Base-by-base conservation (phyloP, 1,140 invertebrate genomes). In the Hyphantria cunea region DNA sequence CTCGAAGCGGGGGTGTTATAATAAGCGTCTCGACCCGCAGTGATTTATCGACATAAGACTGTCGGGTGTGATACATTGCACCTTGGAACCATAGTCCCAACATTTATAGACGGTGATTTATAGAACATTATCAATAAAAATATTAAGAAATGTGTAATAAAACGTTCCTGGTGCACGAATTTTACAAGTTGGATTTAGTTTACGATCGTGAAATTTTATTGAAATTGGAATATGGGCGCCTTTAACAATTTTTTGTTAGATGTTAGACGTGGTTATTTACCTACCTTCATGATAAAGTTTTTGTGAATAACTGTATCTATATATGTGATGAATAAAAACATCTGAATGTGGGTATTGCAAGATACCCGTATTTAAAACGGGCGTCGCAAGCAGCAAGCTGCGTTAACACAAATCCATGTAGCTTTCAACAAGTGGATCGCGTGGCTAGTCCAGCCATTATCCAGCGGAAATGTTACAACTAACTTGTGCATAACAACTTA, bases 11-110 rank as follows among this genome's bases (percentile, higher is more conserved):
- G 61, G 62, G 67, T 55, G 59, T 60, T 72, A 71, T 76, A 79
- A 79, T 74, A 76, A 74, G 67, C 70, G 58, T 55, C 54, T n/a
- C n/a, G 64, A 69, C 41, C 61, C 55, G 33, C 25, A 25, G 65
- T 81, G 75, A 83, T 80, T 78, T 81, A 81, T 81, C 54, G 58
- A 39, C 53, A 54, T 64, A 69, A 48, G 45, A 52, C 34, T 56
- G 42, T 56, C 44, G 53, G 51, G 53, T 69, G 74, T 68, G 68
- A 67, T 66, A 68, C 61, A 66, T 64, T 53, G 64, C 74, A 74
- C 68, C 74, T 74, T 49, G 32, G 58, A 47, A 69, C 44, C 63
- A 61, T 67, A 53, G 54, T 59, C 47, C 61, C 59, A 59, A 54
- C 53, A 49, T 68, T 79, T 78, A 76, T 73, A 69, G 51, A 52